Evolutionary conservation across 2,113 vertebrate species (phyloP), one percentile per base, ranked within the genome.

Genomic region (Mormyrus iriodes): DNA sequence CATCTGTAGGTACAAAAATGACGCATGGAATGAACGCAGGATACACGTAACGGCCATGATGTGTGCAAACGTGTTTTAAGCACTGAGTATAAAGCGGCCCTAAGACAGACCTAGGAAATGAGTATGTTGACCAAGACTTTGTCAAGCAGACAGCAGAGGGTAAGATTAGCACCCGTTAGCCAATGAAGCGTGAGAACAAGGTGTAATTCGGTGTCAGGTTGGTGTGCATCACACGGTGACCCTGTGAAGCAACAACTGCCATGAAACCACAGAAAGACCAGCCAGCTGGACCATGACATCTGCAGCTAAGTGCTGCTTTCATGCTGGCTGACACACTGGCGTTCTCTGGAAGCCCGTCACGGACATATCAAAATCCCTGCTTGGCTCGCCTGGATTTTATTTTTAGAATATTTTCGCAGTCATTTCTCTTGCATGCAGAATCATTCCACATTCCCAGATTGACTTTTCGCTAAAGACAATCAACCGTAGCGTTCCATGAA

Each of bases 381-480:
- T 79, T 79, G 73, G 35, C 35, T 42, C 4, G 31, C 73, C 31
- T 5, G 35, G 73, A 79, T 79, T 79, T 79, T 79, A 79, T 79
- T 79, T 79, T 79, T 79, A 79, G 31, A 42, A 17, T 79, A 79
- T 79, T 79, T 79, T 79, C 31, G 7, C 42, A 42, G 42, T 39
- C 73, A 79, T 12, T 39, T 79, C 6, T 35, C 73, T 19, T 8
- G 35, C 73, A 42, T 19, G 73, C 35, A 79, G 73, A 42, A 42
- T 79, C 35, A 79, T 42, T 42, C 73, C 73, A 79, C 35, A 27
- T 79, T 17, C 73, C 17, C 73, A 39, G 73, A 35, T 39, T 79
- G 73, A 79, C 35, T 79, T 79, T 42, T 79, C 73, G 73, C 73
- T 79, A 79, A 79, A 85, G 46, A 49, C 83, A 85, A 48, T 48